These are phyloP conservation scores for Leptonema lineaticorne DNA, from an alignment of 1,140 invertebrate genomes.

Conservation along the genomic window DNA sequence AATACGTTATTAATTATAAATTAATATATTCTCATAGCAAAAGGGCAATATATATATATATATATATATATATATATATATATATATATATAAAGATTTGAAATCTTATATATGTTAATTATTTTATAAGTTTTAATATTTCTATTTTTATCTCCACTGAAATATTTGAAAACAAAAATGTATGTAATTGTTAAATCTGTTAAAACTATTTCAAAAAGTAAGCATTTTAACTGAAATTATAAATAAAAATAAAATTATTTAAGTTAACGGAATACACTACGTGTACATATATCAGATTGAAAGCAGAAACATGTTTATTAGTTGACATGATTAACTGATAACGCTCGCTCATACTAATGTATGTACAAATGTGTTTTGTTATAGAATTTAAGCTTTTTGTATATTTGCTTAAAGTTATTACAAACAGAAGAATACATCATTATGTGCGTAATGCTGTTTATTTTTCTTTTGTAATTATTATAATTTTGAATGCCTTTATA, in stretches of 20 bases:
- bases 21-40: too few relatives aligned
- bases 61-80: too few relatives aligned
- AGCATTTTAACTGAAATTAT: too few relatives aligned
- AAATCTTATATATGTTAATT: too few relatives aligned
- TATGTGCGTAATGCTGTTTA: neutral
- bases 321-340: neutral
- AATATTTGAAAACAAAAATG: neutral
- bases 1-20: too few relatives aligned
- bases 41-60: too few relatives aligned
- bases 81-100: too few relatives aligned
- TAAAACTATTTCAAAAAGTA: too few relatives aligned
- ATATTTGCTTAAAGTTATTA: conserved; percentile 13
- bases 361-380: conserved; percentile 9
- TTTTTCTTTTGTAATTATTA: neutral
- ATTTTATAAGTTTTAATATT: neutral
- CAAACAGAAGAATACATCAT: neutral
- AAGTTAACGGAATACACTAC: neutral
- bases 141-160: neutral
- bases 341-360: neutral
- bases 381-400: conserved; percentile 2
- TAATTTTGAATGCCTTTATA: neutral
- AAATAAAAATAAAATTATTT: neutral
- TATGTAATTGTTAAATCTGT: neutral
- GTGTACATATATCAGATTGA: neutral
- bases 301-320: neutral